A percentile compares a stretch with the other conserved stretches of the same genome.
phyloP scores from a whole-genome alignment of 2,888 invertebrate species.

The Axea sp. region DNA sequence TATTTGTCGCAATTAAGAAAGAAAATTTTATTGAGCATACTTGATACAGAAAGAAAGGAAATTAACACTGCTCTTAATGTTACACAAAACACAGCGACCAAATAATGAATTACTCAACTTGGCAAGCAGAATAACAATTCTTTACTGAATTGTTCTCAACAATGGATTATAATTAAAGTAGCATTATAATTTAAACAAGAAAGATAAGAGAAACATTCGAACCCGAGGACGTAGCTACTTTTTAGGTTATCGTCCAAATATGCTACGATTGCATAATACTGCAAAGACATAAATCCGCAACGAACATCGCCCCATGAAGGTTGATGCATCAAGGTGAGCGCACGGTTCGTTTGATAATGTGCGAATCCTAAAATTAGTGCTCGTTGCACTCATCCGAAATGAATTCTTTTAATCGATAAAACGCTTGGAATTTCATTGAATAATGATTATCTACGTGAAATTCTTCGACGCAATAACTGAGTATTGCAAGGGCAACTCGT shows the following conservation, averaged over 20 bases:
- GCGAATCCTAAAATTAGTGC: slow-evolving; percentile 30
- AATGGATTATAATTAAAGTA: slow-evolving; percentile 33
- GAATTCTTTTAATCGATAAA: not conserved
- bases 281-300: slow-evolving; percentile 25
- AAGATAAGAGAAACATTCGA: slow-evolving; percentile 34
- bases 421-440: slow-evolving; percentile 1
- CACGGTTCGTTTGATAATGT: slow-evolving; percentile 13
- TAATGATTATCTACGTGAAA: slow-evolving; percentile 5
- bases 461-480: slow-evolving; percentile 4
- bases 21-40: no score
- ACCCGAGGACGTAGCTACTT: slow-evolving; percentile 37
- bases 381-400: slow-evolving; percentile 3
- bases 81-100: not conserved
- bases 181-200: slow-evolving; percentile 39
- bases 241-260: slow-evolving; percentile 42
- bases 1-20: no score
- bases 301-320: slow-evolving; percentile 40
- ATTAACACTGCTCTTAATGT: no score
- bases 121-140: not conserved
- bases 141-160: slow-evolving; percentile 23
- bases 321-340: slow-evolving; percentile 47
- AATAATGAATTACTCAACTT: slow-evolving; percentile 15
- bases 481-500: not conserved
- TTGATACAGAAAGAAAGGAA: no score
- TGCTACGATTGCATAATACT: slow-evolving; percentile 20